phyloP scores from a whole-genome alignment of 2,113 vertebrate species.

The Chionomys nivalis region DNA sequence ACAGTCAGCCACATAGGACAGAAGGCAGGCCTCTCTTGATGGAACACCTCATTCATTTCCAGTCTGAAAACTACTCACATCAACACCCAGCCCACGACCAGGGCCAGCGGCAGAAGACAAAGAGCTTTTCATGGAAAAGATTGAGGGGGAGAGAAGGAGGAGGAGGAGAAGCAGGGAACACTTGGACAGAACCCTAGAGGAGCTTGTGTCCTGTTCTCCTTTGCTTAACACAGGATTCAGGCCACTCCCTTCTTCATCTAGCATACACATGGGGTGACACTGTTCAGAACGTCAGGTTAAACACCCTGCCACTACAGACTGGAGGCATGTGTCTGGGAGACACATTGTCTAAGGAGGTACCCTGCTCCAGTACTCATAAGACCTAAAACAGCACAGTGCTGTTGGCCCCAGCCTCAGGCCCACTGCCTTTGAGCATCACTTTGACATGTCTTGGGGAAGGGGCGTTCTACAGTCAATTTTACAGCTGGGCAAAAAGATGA shows the following conservation, averaged over 20 bases:
- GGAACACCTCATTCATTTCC: constrained; percentile 65
- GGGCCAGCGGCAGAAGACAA: constrained; percentile 60
- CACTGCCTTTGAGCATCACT: neutral
- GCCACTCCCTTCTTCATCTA: neutral
- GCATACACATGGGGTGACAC: neutral
- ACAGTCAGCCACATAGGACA: neutral
- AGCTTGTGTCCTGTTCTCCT: neutral
- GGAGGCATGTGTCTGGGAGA: neutral
- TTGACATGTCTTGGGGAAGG: fast-evolving
- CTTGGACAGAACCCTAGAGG: constrained; percentile 35
- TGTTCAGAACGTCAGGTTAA: neutral
- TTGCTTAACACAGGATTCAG: neutral
- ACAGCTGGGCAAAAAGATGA: neutral
- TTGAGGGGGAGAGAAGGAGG: neutral
- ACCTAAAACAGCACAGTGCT: neutral
- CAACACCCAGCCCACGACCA: constrained; percentile 40
- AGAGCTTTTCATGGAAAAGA: constrained; percentile 64
- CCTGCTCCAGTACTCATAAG: neutral
- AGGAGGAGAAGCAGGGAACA: neutral
- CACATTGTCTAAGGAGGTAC: neutral
- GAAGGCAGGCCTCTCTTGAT: constrained; percentile 8
- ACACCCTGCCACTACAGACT: neutral
- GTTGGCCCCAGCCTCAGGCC: neutral
- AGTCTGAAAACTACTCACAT: constrained; percentile 62
- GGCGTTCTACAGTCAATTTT: neutral